These are phyloP conservation scores for Grammatotria lemairii DNA, from an alignment of 2,113 vertebrate genomes.

Conservation along the genomic window DNA sequence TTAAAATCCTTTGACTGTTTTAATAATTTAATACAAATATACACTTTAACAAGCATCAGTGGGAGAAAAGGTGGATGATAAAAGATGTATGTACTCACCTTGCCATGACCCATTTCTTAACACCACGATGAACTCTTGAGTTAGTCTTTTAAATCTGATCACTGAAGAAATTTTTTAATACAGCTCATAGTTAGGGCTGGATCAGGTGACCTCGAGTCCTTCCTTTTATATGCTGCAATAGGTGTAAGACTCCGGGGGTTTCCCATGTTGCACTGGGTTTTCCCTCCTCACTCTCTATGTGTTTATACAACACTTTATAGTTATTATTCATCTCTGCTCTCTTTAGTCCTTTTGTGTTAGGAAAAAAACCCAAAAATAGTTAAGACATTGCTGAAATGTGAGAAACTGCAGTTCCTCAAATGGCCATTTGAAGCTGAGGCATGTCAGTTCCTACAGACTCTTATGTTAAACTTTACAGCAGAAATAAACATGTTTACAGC, in stretches of 20 bases:
- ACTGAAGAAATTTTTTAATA: background rate
- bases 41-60: background rate
- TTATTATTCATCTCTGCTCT: background rate
- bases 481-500: background rate
- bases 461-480: background rate
- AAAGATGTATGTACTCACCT: background rate
- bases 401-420: background rate
- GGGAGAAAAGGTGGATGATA: background rate
- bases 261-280: background rate
- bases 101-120: background rate
- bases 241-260: background rate
- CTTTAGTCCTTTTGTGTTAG: background rate
- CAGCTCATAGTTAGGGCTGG: background rate
- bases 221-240: background rate
- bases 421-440: background rate
- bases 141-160: background rate
- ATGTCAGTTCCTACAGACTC: background rate
- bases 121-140: background rate
- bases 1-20: background rate
- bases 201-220: background rate
- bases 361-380: background rate
- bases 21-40: background rate
- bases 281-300: background rate
- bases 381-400: background rate
- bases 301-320: background rate